Base-by-base conservation (phyloP, 2,888 invertebrate genomes). In the Synanthedon vespiformis region DNA sequence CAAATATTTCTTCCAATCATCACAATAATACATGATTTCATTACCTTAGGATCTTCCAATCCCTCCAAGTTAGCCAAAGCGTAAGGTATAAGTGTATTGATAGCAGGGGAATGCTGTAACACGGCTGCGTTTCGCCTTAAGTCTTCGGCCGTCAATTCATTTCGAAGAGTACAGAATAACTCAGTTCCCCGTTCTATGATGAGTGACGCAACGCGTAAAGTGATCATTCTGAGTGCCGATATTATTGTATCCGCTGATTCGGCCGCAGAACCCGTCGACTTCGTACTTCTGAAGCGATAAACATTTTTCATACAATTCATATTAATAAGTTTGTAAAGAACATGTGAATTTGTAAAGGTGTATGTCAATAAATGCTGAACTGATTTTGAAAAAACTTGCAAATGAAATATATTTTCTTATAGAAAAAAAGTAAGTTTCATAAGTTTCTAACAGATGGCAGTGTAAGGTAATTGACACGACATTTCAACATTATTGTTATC, bases 1-100 rank as follows among this genome's bases (percentile, higher is more conserved):
- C 10, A 4, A 12, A 1, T 12, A 48, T 40, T 41, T 12, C 41
- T 13, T 51, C 18, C 18, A 14, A n/a, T 27, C 12, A 1, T 48
- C 57, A 22, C 22, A 22, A 22, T 22, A 22, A 22, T 34, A 34
- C 2, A 34, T 2, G 2, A 1, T 34, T 10, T 34, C 10, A 34
- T 50, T 71, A 94, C 95, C 88, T 93, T 91, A 0, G 96, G 94
- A 80, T 97, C 97, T 52, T 93, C 93, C 57, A 90, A 79, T 47
- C 95, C 89, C 14, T 95, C 94, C 58, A 97, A 91, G 67, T 96
- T 95, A 6, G 96, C 95, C 67, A 96, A 89, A 13, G 95, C 92
- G 56, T 95, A 88, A 1, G 97, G 97, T 61, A 98, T 77, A 49
- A 98, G 87, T 0, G 93, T 94, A 41, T 91, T 95, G 68, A 94